Evolutionary conservation across 2,888 invertebrate genomes (phyloP), one percentile per base, ranked within the genome.

Genomic region (Cylloceria caligata): DNA sequence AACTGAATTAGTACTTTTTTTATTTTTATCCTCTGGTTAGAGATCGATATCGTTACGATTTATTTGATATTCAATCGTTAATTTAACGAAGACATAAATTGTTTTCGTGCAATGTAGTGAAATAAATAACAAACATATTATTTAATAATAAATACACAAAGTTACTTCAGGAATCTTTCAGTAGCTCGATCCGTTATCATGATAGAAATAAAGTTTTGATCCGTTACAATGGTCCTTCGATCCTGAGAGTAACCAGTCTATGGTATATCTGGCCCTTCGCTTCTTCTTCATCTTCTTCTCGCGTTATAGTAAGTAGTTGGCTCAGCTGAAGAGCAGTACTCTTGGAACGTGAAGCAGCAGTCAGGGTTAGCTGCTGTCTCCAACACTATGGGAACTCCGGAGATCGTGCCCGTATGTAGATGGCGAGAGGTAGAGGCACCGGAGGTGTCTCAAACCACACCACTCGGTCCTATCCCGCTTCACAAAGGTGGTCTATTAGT

Each of bases 401-500:
- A 83, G 89, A 84, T 90, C 90, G 90, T 90, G 89, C 88, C 84
- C 86, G 89, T 89, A 89, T 89, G 88, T 88, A 89, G 90, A 90
- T 90, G 87, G 89, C 86, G 83, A 87, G 84, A 84, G 83, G 71
- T 49, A 68, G 87, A 88, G 88, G 88, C 88, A 88, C 69, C 87
- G 85, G 85, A 90, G 89, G 89, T 87, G 86, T 87, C 85, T 86
- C 68, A 81, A 86, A 87, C 86, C 88, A 88, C 87, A 86, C 88
- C 88, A 87, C 83, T 85, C 84, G 80, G 86, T 81, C 87, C 88
- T 76, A 68, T 80, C 68, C 80, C 42, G 60, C 73, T 88, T 86
- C 90, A 89, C 89, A 88, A 88, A 87, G 90, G 89, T 88, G 88
- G 89, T 90, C 91, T 91, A 91, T 91, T 91, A 91, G 91, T 89